These are phyloP conservation scores for Pogonus chalceus DNA, from an alignment of 1,140 invertebrate species.

Conservation along the genomic window DNA sequence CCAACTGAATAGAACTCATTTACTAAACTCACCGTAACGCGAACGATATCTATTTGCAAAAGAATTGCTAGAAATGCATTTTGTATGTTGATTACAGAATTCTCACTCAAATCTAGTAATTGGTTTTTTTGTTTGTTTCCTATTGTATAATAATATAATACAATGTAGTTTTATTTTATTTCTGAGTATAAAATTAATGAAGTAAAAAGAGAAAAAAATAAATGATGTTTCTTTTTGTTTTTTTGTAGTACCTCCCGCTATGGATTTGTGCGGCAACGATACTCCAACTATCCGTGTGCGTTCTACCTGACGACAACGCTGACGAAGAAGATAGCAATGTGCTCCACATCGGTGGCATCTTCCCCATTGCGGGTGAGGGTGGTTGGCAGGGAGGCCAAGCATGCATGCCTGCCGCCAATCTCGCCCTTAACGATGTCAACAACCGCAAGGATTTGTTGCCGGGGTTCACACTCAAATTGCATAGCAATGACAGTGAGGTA, in stretches of 20 bases:
- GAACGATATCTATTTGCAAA: too few species aligned
- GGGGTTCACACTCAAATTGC: slow-evolving; percentile 82
- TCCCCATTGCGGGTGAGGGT: slow-evolving; percentile 89
- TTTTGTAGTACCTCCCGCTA: slow-evolving; percentile 32
- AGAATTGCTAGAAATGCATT: too few species aligned
- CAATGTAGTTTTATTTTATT: too few species aligned
- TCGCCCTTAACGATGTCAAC: slow-evolving; percentile 96
- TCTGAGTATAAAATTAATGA: too few species aligned
- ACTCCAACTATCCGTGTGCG: slow-evolving; percentile 19
- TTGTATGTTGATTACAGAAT: too few species aligned
- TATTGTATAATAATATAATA: too few species aligned
- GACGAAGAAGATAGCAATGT: slow-evolving; percentile 50
- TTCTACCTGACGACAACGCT: slow-evolving; percentile 16
- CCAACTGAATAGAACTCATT: too few species aligned
- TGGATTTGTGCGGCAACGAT: slow-evolving; percentile 28
- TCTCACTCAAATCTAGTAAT: too few species aligned
- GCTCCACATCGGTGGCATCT: slow-evolving; percentile 94
- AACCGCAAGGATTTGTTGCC: slow-evolving; percentile 76
- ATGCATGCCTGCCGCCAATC: slow-evolving; percentile 87
- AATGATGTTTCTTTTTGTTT: too few species aligned
- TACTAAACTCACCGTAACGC: too few species aligned
- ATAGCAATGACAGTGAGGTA: slow-evolving; percentile 97
- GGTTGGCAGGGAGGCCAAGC: slow-evolving; percentile 94
- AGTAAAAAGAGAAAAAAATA: too few species aligned
- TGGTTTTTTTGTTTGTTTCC: too few species aligned